Evolutionary conservation across 2,888 invertebrate species (phyloP).

Genomic region (Troilus luridus): DNA sequence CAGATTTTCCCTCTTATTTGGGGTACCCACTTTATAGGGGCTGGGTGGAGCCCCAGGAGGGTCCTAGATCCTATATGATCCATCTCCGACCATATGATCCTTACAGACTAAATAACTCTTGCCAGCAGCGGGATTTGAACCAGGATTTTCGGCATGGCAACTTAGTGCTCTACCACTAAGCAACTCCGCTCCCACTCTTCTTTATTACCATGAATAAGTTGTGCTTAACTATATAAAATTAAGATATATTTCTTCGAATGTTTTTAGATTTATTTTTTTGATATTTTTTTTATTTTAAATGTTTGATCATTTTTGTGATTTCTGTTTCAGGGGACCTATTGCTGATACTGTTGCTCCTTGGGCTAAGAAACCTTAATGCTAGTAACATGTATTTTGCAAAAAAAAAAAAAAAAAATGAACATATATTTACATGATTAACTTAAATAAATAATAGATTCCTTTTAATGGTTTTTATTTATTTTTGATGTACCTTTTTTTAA

Average conservation of each 20-base stretch:
- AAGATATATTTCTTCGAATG: background rate
- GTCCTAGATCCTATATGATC: too few relatives aligned
- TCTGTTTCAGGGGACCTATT: background rate
- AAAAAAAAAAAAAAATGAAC: background rate
- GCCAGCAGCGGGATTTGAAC: too few relatives aligned
- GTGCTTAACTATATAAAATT: background rate
- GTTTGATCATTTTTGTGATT: background rate
- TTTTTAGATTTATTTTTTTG: background rate
- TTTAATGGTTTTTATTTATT: background rate
- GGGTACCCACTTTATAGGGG: too few relatives aligned
- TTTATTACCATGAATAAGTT: background rate
- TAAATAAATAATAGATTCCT: constrained; percentile 12
- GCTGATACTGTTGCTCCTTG: constrained; percentile 24
- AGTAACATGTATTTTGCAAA: background rate
- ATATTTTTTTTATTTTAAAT: background rate
- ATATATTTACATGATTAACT: background rate
- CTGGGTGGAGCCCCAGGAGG: too few relatives aligned
- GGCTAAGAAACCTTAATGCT: background rate
- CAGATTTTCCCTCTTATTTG: too few relatives aligned
- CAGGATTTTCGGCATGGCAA: too few relatives aligned
- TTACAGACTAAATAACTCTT: too few relatives aligned
- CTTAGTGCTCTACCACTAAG: too few relatives aligned
- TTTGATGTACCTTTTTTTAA: background rate
- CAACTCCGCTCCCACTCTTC: too few relatives aligned
- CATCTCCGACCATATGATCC: too few relatives aligned